Evolutionary conservation across 1,140 invertebrate species (phyloP), one percentile per base, ranked within the genome.

Genomic region (Batillaria attramentaria): DNA sequence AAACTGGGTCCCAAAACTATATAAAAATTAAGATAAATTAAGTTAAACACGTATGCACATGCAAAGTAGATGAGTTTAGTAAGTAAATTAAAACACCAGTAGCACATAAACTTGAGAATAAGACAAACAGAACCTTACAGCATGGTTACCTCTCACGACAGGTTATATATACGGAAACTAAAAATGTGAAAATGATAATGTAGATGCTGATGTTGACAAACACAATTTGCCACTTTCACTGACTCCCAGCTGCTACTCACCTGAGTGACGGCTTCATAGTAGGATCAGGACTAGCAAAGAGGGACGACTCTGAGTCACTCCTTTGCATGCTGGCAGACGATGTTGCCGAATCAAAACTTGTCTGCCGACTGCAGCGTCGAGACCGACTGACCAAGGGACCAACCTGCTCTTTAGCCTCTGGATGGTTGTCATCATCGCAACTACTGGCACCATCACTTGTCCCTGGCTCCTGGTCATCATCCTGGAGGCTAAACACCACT

Each of bases 321-420:
- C 70, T 42, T 31, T 35, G 18, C 3, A 28, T 31, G 70, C n/a
- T 16, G 70, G 57, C n/a, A 16, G 57, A 62, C 33, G 57, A 62
- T 62, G 57, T 62, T 24, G 57, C n/a, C 10, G 33, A 31, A 62
- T 62, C 57, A 62, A 8, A 24, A n/a, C 70, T 72, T 13, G 35
- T 46, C 43, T 72, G 70, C 31, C 41, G 39, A 50, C 42, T 50
- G 70, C 31, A 65, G 31, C 31, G 35, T 28, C 4, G 18, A 33
- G 20, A 28, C n/a, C 28, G n/a, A 46, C 42, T 28, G 3, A 72
- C 43, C 41, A 72, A 33, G 35, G 70, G 70, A 42, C 70, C 70
- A n/a, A 37, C 39, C 43, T 72, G 70, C 20, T 72, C 70, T 50
- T 72, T 72, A 31, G 70, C 70, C 42, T 72, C 70, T 46, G 70